Evolutionary conservation across 2,797 vertebrate species (phyloP).

Genomic region (Aldrovandia affinis): DNA sequence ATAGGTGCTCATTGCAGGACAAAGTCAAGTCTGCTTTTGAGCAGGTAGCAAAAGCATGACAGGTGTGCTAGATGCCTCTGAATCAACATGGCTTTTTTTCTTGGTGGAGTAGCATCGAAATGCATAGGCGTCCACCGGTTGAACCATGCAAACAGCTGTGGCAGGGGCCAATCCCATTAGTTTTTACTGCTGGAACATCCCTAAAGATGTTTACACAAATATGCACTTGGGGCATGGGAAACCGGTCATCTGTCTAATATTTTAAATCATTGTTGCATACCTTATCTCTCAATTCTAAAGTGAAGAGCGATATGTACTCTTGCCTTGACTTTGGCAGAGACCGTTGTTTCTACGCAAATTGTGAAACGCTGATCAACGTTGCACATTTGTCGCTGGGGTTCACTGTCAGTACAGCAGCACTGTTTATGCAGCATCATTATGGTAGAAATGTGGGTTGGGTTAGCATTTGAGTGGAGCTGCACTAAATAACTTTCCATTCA

Average conservation of each 20-base stretch:
- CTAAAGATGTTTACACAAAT: neutral
- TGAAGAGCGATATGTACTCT: neutral
- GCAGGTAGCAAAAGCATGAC: too few species aligned
- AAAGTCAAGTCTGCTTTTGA: neutral
- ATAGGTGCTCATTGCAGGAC: neutral
- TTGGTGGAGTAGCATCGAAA: too few species aligned
- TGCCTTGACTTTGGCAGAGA: neutral
- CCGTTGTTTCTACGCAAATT: neutral
- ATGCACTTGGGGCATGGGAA: neutral
- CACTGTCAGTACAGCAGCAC: neutral
- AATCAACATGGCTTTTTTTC: too few species aligned
- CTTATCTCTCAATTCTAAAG: neutral
- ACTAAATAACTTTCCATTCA: neutral
- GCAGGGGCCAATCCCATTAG: constrained; percentile 4
- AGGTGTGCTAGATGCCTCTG: too few species aligned
- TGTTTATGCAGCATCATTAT: constrained; percentile 10
- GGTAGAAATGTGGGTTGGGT: neutral
- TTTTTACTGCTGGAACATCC: constrained; percentile 10
- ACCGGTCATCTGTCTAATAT: neutral
- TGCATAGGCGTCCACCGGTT: neutral
- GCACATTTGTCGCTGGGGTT: neutral
- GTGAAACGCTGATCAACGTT: neutral
- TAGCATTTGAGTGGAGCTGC: neutral
- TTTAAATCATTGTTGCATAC: neutral
- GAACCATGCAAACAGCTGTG: neutral